phyloP scores from a whole-genome alignment of 2,113 vertebrate genomes.

The Elachura formosa region DNA sequence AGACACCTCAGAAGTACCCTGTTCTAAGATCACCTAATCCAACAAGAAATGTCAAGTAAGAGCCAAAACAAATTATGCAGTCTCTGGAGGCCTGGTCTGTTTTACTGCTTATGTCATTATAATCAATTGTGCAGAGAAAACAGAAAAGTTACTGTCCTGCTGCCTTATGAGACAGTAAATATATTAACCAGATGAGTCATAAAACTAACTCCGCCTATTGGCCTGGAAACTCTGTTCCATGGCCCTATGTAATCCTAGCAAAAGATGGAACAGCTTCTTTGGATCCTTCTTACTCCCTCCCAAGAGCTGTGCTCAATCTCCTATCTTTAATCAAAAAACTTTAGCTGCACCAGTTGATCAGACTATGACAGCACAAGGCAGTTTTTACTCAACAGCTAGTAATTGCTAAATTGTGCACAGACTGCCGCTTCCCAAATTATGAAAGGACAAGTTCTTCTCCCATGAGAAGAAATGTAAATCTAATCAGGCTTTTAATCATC shows the following conservation, averaged over 20 bases:
- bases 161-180: constrained; percentile 46
- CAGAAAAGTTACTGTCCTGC: constrained; percentile 40
- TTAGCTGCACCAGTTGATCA: neutral
- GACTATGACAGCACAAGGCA: neutral
- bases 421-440: neutral
- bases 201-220: constrained; percentile 9
- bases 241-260: neutral
- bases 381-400: neutral
- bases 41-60: neutral
- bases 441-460: neutral
- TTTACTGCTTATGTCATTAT: constrained; percentile 50
- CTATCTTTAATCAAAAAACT: neutral
- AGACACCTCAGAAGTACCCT: neutral
- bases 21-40: constrained; percentile 21
- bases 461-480: neutral
- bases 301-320: neutral
- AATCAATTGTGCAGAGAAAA: constrained; percentile 33
- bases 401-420: neutral
- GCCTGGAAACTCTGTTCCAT: constrained; percentile 21
- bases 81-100: constrained; percentile 13
- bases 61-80: constrained; percentile 37
- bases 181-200: constrained; percentile 56
- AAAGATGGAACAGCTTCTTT: neutral
- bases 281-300: neutral
- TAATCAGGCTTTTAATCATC: neutral